phyloP scores from a whole-genome alignment of 2,797 vertebrate species.

The Lepus townsendii region DNA sequence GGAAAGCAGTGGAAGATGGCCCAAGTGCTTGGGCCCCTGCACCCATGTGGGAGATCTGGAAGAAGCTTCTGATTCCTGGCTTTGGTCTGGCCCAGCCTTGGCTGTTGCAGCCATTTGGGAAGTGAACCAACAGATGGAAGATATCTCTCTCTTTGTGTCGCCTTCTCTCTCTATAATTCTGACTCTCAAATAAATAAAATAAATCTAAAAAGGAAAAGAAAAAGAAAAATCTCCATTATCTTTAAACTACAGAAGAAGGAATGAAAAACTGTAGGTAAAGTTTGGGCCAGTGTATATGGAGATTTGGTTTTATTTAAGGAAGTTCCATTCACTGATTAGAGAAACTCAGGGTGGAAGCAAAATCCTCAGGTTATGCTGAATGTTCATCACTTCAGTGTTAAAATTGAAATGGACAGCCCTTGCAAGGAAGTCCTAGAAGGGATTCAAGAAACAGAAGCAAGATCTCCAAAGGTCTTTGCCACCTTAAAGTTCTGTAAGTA shows the following conservation, averaged over 20 bases:
- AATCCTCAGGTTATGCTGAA: not conserved
- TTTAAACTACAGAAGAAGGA: not conserved
- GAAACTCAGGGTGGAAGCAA: not conserved
- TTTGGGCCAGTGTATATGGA: not conserved
- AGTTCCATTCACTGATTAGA: not conserved
- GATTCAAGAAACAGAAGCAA: constrained; percentile 30
- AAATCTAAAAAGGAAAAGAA: too few relatives aligned
- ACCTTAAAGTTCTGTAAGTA: not conserved
- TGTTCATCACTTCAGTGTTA: not conserved
- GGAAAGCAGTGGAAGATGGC: too few relatives aligned
- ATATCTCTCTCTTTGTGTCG: too few relatives aligned
- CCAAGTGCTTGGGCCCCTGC: too few relatives aligned
- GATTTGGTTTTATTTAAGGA: not conserved
- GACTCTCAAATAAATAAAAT: too few relatives aligned
- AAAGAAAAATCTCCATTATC: not conserved
- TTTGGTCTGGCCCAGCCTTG: too few relatives aligned
- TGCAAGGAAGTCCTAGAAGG: not conserved
- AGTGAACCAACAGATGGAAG: too few relatives aligned
- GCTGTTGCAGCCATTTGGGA: too few relatives aligned
- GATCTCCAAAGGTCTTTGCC: not conserved
- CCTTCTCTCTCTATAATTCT: too few relatives aligned
- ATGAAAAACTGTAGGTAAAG: not conserved
- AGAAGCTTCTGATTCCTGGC: too few relatives aligned
- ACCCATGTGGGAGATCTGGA: too few relatives aligned
- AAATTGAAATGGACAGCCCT: not conserved